Conservation (phyloP, 2,888 invertebrate genomes). For the Silvanus unidentatus region DNA sequence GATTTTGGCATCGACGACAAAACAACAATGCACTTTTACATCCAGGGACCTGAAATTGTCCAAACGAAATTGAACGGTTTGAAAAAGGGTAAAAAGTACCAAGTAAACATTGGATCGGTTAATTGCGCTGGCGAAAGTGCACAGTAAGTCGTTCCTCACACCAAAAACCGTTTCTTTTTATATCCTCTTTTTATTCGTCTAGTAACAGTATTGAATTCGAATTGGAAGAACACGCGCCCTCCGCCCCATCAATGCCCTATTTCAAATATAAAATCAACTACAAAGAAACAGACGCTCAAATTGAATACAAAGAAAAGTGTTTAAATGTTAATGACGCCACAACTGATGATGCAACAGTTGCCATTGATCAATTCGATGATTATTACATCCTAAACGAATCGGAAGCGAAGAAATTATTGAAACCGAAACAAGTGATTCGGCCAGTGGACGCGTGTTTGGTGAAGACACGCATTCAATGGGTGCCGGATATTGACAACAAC, state of each 20-base stretch:
- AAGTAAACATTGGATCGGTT: slow-evolving; percentile 31
- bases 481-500: slow-evolving; percentile 34
- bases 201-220: slow-evolving; percentile 30
- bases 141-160: slow-evolving; percentile 30
- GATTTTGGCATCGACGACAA: slow-evolving; percentile 25
- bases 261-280: slow-evolving; percentile 34
- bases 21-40: slow-evolving; percentile 27
- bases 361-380: slow-evolving; percentile 22
- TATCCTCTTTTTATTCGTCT: slow-evolving; percentile 11
- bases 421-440: slow-evolving; percentile 3
- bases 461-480: slow-evolving; percentile 33
- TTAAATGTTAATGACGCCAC: slow-evolving; percentile 9
- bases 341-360: not conserved
- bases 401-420: slow-evolving; percentile 14
- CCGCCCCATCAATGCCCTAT: slow-evolving; percentile 29
- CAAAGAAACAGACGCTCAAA: slow-evolving; percentile 23
- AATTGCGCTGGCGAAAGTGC: slow-evolving; percentile 38
- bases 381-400: slow-evolving; percentile 24
- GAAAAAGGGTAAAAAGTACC: slow-evolving; percentile 29
- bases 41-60: slow-evolving; percentile 30
- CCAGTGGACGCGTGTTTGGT: slow-evolving; percentile 26
- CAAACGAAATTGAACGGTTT: slow-evolving; percentile 35
- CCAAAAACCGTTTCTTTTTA: not conserved
- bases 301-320: slow-evolving; percentile 23
- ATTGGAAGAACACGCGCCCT: slow-evolving; percentile 27